Evolutionary conservation across 2,113 vertebrate species (phyloP), one percentile per base, ranked within the genome.

Genomic region (Agapornis roseicollis): DNA sequence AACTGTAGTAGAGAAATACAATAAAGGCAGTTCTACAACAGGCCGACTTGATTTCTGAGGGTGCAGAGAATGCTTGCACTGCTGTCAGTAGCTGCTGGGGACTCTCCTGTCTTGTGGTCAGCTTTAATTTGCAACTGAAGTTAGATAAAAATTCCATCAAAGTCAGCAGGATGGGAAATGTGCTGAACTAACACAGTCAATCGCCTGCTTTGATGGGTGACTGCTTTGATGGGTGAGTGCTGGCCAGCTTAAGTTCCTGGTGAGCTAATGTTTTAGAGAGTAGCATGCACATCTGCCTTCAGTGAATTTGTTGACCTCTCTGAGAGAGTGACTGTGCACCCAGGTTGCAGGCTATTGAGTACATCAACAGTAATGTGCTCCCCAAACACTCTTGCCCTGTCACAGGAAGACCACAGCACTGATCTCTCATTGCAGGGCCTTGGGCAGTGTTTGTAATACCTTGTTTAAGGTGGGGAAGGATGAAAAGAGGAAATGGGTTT

Each of bases 401-500:
- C 58, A 17, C 44, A 25, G 5, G 6, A 61, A 70, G 6, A 7
- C 23, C n/a, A 0, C 3, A 8, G 16, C 4, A 1, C n/a, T 6
- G 5, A 6, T 56, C 3, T 1, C 33, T 65, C 58, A 5, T 24
- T 55, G 47, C 24, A 1, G 2, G 50, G 7, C 28, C n/a, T 13
- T 28, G 65, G 52, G 37, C 31, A 58, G 42, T 17, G 2, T 63
- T 87, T 24, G 5, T 47, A 71, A 71, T 55, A 53, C 29, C 1
- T 2, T 52, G 17, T 58, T 89, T 49, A 46, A 37, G 11, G 33
- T 64, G 27, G 18, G 60, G 53, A 73, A 81, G 31, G 18, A 49
- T 41, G 28, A 71, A 78, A 81, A 74, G 6, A 22, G n/a, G 6
- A 66, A 87, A 58, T 18, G 3, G 3, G 10, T 64, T 58, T 80